Percentiles rank a stretch among this genome's conserved stretches.
Conservation (phyloP, 2,888 invertebrate genomes). For the Patella pellucida region DNA sequence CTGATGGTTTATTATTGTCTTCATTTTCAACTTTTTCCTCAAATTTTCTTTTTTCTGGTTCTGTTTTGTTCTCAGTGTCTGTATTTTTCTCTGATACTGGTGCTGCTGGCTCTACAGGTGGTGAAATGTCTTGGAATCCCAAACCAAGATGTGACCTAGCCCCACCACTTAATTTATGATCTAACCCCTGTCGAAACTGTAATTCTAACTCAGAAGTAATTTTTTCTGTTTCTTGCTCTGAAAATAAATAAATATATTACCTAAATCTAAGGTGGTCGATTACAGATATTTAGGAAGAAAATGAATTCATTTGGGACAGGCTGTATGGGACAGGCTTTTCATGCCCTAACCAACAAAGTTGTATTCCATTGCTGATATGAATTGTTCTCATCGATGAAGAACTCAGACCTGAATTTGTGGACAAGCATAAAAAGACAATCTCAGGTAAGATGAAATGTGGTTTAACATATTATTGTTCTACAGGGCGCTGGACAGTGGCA, state of each 20-base stretch:
- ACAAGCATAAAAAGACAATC: no score
- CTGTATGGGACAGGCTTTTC: no score
- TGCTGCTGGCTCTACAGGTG: slow-evolving; percentile 10
- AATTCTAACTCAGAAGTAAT: slow-evolving; percentile 56
- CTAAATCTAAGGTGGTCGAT: no score
- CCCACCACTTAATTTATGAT: slow-evolving; percentile 57
- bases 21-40: slow-evolving; percentile 27
- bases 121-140: slow-evolving; percentile 49
- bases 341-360: no score
- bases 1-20: slow-evolving; percentile 20
- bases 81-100: slow-evolving; percentile 17
- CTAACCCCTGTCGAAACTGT: slow-evolving; percentile 63
- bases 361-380: no score
- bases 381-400: no score
- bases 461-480: no score
- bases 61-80: slow-evolving; percentile 22
- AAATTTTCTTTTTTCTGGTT: slow-evolving; percentile 21
- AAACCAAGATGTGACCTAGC: slow-evolving; percentile 61
- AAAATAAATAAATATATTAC: neutral
- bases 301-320: neutral
- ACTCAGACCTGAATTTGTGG: no score
- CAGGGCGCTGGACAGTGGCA: no score
- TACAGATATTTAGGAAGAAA: neutral
- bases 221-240: slow-evolving; percentile 45
- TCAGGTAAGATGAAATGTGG: neutral